Percentiles rank a stretch among this genome's conserved stretches.
Conservation (phyloP, 2,888 invertebrate genomes). For the Papilio demoleus region DNA sequence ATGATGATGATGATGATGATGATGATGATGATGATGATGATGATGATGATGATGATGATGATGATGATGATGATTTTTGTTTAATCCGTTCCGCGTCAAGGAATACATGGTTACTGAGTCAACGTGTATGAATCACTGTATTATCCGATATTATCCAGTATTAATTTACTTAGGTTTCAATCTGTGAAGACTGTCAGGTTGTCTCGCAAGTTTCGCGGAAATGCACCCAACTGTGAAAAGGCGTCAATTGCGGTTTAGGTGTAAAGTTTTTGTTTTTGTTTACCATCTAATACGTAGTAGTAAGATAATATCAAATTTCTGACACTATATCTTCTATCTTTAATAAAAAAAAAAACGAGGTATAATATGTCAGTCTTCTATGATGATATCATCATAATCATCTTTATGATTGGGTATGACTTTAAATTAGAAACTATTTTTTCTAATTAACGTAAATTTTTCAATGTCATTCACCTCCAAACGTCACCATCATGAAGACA, state of each 20-base stretch:
- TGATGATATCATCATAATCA: too few relatives aligned
- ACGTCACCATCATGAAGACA: neutral
- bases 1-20: too few relatives aligned
- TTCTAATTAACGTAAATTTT: neutral
- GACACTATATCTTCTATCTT: too few relatives aligned
- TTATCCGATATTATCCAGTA: conserved; percentile 6
- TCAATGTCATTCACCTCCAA: neutral
- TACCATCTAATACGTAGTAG: neutral
- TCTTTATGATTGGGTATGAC: neutral
- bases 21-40: too few relatives aligned
- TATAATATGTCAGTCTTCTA: too few relatives aligned
- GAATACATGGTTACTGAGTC: neutral
- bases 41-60: too few relatives aligned
- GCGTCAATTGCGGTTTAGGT: neutral
- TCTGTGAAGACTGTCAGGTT: conserved; percentile 21
- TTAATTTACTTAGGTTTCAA: conserved; percentile 26
- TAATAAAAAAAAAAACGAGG: too few relatives aligned
- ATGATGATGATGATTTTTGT: too few relatives aligned
- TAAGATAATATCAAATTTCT: neutral
- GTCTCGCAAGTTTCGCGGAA: neutral
- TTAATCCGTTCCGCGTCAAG: neutral
- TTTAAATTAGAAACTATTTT: neutral
- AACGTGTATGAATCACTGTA: conserved; percentile 6
- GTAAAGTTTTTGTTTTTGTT: neutral
- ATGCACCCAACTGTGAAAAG: neutral